A percentile compares a stretch with the other conserved stretches of the same genome.
Evolutionary conservation across 2,888 invertebrate species (phyloP).

Genomic region (Lasioglossum calceatum): DNA sequence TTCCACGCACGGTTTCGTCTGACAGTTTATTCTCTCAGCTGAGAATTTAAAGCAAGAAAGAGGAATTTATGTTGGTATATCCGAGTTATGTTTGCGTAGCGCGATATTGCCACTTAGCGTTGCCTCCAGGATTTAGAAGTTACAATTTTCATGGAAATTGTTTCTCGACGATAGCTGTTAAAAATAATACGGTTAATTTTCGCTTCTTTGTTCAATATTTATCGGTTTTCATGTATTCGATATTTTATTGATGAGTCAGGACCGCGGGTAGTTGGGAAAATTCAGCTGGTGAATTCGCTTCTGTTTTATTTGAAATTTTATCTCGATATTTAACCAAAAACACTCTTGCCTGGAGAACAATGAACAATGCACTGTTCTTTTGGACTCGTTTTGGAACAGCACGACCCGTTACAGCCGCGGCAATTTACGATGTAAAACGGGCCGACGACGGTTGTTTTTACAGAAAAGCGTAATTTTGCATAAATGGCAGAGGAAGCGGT

Average conservation of each 20-base stretch:
- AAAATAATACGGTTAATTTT: background rate
- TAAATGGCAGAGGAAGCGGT: background rate
- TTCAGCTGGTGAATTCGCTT: background rate
- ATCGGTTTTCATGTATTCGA: background rate
- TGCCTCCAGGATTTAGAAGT: background rate
- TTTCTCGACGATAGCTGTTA: background rate
- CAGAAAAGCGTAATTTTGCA: conserved; percentile 16
- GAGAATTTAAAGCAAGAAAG: background rate
- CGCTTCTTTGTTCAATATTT: background rate
- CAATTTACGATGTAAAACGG: conserved; percentile 46
- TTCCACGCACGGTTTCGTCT: background rate
- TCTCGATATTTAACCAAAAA: background rate
- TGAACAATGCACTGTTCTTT: conserved; percentile 23
- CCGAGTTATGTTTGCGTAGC: background rate
- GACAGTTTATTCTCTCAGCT: background rate
- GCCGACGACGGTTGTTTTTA: conserved; percentile 20
- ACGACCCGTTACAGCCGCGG: conserved; percentile 21
- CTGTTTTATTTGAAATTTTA: background rate
- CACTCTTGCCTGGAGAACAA: background rate
- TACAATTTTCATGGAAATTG: background rate
- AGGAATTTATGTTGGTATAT: conserved; percentile 17
- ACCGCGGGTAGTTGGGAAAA: background rate
- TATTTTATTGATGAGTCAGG: background rate
- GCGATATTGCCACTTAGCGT: background rate
- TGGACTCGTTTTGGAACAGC: background rate